Percentiles rank a stretch among this genome's conserved stretches.
Evolutionary conservation across 2,888 invertebrate genomes (phyloP).

Genomic region (Campoplex nolae): DNA sequence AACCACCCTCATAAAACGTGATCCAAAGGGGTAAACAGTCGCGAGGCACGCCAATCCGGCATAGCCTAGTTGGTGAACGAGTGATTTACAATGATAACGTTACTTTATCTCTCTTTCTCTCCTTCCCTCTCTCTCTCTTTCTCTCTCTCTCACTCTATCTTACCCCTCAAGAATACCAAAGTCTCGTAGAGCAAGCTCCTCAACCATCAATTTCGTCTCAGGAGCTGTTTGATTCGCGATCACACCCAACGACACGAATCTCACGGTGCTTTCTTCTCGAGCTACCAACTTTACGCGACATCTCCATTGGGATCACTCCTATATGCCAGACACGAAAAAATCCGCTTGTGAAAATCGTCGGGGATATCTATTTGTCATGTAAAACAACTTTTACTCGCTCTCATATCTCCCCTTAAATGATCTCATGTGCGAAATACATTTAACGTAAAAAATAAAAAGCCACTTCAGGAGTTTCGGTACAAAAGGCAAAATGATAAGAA

Average conservation of each 20-base stretch:
- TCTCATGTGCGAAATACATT: conserved; percentile 15
- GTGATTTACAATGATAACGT: conserved; percentile 65
- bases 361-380: conserved; percentile 50
- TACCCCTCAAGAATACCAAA: background rate
- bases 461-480: background rate
- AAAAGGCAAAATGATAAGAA: too few species aligned
- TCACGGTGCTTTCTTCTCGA: conserved; percentile 11
- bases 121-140: conserved; percentile 4
- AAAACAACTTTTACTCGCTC: conserved; percentile 35
- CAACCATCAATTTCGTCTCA: conserved; percentile 33
- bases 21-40: conserved; percentile 72
- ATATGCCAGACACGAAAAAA: conserved; percentile 39
- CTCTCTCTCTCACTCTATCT: conserved; percentile 25
- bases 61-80: conserved; percentile 41
- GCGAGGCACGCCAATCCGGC: conserved; percentile 73
- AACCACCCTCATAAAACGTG: conserved; percentile 17
- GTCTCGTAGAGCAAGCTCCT: conserved; percentile 23
- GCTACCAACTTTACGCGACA: conserved; percentile 2
- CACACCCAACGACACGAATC: conserved; percentile 44
- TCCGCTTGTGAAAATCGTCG: conserved; percentile 47
- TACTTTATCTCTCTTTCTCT: conserved; percentile 29
- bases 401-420: conserved; percentile 4
- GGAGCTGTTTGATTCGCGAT: conserved; percentile 37
- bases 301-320: conserved; percentile 47
- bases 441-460: background rate